These are phyloP conservation scores for Sinella curviseta DNA, from an alignment of 1,140 invertebrate genomes.

Conservation along the genomic window DNA sequence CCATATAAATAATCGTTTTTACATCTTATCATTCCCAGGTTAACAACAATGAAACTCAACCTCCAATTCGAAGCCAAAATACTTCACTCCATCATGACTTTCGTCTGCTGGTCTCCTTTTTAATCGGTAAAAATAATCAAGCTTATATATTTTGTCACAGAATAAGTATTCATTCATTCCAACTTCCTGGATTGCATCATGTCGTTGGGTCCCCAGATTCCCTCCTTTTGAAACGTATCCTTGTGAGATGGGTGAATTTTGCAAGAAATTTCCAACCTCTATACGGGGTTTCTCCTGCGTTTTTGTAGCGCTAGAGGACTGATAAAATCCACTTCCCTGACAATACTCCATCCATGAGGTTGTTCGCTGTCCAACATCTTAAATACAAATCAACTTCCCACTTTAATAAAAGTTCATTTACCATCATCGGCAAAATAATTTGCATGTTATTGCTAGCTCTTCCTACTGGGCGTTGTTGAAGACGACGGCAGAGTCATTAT, in stretches of 20 bases:
- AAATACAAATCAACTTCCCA: too few relatives aligned
- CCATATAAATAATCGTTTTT: not conserved
- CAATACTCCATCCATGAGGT: not conserved
- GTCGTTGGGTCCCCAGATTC: too few relatives aligned
- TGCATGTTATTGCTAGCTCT: too few relatives aligned
- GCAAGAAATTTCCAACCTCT: not conserved
- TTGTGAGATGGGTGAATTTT: not conserved
- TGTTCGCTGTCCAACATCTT: not conserved
- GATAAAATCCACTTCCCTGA: not conserved
- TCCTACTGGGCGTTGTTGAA: too few relatives aligned
- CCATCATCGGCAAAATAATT: not conserved
- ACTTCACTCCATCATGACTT: not conserved
- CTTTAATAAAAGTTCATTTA: not conserved
- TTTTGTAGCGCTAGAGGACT: too few relatives aligned
- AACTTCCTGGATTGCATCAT: too few relatives aligned
- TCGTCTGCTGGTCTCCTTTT: not conserved
- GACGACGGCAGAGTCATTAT: too few relatives aligned
- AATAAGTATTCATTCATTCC: not conserved
- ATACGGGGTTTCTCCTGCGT: too few relatives aligned
- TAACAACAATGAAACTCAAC: too few relatives aligned
- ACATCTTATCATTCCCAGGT: too few relatives aligned
- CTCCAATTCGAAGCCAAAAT: not conserved
- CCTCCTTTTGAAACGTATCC: too few relatives aligned
- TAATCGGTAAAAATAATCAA: not conserved
- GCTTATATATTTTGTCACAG: not conserved